These are phyloP conservation scores for Notodromas monacha DNA, from an alignment of 2,888 invertebrate genomes.

Conservation along the genomic window DNA sequence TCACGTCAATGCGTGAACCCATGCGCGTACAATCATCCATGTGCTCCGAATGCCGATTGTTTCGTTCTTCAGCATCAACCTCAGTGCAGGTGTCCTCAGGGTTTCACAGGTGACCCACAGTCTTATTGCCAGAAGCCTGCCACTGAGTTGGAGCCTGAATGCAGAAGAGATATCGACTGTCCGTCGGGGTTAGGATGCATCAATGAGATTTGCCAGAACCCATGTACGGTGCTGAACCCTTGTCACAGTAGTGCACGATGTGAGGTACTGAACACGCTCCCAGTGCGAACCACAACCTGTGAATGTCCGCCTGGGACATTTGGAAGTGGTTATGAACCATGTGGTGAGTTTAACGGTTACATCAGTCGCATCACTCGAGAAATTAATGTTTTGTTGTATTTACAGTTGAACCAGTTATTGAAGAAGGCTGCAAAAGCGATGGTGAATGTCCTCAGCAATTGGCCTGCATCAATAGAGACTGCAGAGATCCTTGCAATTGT, in stretches of 20 bases:
- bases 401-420: no score
- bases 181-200: slow-evolving; percentile 13
- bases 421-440: slow-evolving; percentile 36
- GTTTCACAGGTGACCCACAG: no score
- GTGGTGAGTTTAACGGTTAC: background rate
- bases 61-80: no score
- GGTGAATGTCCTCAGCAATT: slow-evolving; percentile 40
- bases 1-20: slow-evolving; percentile 42
- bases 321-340: background rate
- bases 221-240: slow-evolving; percentile 12
- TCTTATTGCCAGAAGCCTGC: no score
- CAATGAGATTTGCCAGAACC: slow-evolving; percentile 12
- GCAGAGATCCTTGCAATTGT: slow-evolving; percentile 57
- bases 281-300: background rate
- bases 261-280: no score
- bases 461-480: slow-evolving; percentile 52
- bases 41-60: slow-evolving; percentile 16
- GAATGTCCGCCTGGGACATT: background rate
- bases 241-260: slow-evolving; percentile 9
- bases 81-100: background rate
- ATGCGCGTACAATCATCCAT: slow-evolving; percentile 31
- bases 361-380: no score
- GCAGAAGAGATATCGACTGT: slow-evolving; percentile 35
- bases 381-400: no score
- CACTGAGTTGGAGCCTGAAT: slow-evolving; percentile 13